Base-by-base conservation (phyloP, 2,888 invertebrate genomes). In the Lochmaea crataegi region DNA sequence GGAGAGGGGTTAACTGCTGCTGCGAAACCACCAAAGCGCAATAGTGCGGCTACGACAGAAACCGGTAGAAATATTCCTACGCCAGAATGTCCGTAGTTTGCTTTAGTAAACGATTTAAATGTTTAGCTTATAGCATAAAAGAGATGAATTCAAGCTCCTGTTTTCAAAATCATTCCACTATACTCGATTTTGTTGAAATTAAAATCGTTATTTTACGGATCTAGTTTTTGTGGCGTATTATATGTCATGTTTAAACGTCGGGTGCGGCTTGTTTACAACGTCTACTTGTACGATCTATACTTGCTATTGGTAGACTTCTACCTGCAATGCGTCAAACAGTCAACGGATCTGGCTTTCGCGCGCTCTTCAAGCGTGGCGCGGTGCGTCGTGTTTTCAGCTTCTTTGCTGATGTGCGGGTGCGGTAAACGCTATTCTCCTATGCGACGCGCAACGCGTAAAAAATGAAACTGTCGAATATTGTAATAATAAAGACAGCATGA, bases 271-370 rank as follows among this genome's bases (percentile, higher is more conserved):
- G 90, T 90, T 90, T 91, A 92, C 90, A 90, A 90, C 90, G 89
- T 89, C 89, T 90, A 87, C 78, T 86, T 83, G 84, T 82, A 88
- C 88, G 83, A 85, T 82, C 83, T 81, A 88, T 90, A 90, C 89
- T 90, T 90, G 89, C 90, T 91, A 93, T 94, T 93, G 93, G 93
- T 90, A 90, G 89, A 87, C 89, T 90, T 91, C 91, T 92, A 94
- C 93, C 94, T 93, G 94, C 94, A 94, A 93, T 94, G 93, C 93
- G 93, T 93, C 93, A 93, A 90, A 88, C 88, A 85, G 82, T 81
- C 79, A 79, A 77, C 85, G 86, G 80, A 78, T 80, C 84, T 82
- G 83, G 80, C 81, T 82, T 82, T 82, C 81, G 83, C 83, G 84
- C 84, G 83, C 82, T 82, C 83, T 82, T 83, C 80, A 80, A 80